Conservation (phyloP, 2,888 invertebrate species). For the Hylaea fasciaria region DNA sequence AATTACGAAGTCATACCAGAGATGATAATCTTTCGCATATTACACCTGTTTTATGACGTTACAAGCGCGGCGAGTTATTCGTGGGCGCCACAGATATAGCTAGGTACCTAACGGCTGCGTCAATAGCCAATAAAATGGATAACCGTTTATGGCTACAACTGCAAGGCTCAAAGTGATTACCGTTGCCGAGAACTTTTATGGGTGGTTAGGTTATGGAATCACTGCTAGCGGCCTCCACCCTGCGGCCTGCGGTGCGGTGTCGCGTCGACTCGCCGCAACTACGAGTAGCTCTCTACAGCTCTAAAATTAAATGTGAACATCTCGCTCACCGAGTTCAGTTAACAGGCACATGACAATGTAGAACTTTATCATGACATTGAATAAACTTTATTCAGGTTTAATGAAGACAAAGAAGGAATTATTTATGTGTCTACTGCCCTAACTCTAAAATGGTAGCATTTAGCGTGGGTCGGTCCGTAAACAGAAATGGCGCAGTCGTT, state of each 20-base stretch:
- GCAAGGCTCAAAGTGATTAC: conserved; percentile 42
- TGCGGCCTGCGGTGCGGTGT: conserved; percentile 44
- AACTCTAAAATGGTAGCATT: conserved; percentile 47
- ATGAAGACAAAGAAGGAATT: conserved; percentile 34
- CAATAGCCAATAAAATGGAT: conserved; percentile 57
- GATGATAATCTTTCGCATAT: conserved; percentile 14
- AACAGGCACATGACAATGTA: conserved; percentile 11
- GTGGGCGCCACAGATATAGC: conserved; percentile 47
- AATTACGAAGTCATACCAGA: conserved; percentile 23
- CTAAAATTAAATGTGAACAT: conserved; percentile 27
- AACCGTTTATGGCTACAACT: conserved; percentile 51
- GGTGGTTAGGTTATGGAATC: conserved; percentile 43
- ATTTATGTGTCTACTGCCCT: conserved; percentile 31
- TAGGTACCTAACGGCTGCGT: conserved; percentile 51
- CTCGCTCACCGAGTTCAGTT: conserved; percentile 8
- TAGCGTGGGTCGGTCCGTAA: conserved; percentile 62
- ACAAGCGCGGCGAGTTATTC: conserved; percentile 32
- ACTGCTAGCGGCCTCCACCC: conserved; percentile 36
- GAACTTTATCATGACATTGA: conserved; percentile 21
- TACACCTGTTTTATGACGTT: conserved; percentile 21
- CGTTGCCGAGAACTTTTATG: conserved; percentile 47
- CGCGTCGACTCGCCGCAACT: conserved; percentile 42
- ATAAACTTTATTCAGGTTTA: conserved; percentile 15
- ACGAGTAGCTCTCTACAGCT: conserved; percentile 21
- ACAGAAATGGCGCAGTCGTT: conserved; percentile 63